phyloP scores from a whole-genome alignment of 2,797 vertebrate species.

The Malurus leucopterus region DNA sequence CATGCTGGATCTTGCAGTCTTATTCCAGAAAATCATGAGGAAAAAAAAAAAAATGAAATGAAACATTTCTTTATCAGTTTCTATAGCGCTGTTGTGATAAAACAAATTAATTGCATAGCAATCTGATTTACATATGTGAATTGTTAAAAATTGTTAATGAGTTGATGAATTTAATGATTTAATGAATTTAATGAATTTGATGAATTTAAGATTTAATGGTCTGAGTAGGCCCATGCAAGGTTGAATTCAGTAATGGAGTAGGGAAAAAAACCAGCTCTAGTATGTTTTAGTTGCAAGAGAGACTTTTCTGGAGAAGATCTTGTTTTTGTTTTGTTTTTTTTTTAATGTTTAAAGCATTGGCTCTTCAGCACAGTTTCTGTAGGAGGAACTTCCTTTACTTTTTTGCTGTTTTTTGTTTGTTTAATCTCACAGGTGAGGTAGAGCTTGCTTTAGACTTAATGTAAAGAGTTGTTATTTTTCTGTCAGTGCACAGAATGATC shows the following conservation, averaged over 20 bases:
- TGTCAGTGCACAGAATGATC: neutral
- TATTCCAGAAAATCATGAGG: neutral
- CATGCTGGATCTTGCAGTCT: neutral
- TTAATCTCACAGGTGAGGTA: neutral
- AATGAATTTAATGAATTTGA: neutral
- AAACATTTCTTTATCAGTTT: neutral
- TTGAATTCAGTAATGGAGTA: neutral
- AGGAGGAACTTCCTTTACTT: neutral
- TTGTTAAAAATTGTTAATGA: neutral
- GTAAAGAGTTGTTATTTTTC: neutral
- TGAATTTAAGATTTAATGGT: neutral
- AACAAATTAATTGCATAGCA: neutral
- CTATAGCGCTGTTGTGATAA: neutral
- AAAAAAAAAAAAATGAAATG: neutral
- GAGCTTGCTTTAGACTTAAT: neutral
- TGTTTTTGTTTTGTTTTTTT: neutral
- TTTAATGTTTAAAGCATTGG: neutral
- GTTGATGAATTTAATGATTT: neutral
- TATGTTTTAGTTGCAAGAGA: neutral
- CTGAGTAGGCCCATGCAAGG: neutral
- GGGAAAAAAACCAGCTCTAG: rapidly evolving
- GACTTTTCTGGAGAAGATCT: neutral
- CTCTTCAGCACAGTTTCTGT: neutral
- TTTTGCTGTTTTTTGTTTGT: neutral
- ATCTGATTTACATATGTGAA: neutral